Evolutionary conservation across 2,888 invertebrate species (phyloP), one percentile per base, ranked within the genome.

Genomic region (Dastarcus helophoroides): DNA sequence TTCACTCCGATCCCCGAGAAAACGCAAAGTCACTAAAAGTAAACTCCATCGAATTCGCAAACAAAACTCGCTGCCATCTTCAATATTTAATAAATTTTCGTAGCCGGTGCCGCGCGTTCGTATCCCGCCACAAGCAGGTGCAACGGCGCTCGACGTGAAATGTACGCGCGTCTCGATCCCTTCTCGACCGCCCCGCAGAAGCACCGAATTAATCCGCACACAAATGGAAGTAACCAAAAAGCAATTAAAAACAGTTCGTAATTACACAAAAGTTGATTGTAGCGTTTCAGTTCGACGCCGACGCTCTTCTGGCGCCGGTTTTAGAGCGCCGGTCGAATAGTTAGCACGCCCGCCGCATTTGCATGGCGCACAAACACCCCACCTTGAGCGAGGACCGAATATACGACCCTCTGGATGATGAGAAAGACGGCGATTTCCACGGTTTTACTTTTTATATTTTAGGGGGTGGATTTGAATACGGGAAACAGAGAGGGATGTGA

Each of bases 311-410:
- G 60, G 55, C 57, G 58, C 53, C 57, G 55, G 48, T 47, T 46
- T 47, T 46, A 53, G 50, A 53, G 55, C 59, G 59, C 57, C 56
- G 55, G 56, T 54, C 55, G 53, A 50, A 54, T 59, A 60, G 59
- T 60, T 61, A 61, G 59, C 61, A 59, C 61, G 57, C 59, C 57
- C 54, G 59, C 54, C 59, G 53, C 57, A 61, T 61, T 61, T 61
- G 61, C 61, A 61, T 61, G 60, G 58, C 58, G 52, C 52, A 44
- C 51, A 50, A 52, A 48, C 46, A 44, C 47, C 50, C 51, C 52
- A 48, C 51, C 51, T 51, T 46, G 36, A 32, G 42, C 46, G 42
- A 44, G 46, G 44, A 54, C 44, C 42, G 43, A 43, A 47, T 46
- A 49, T 43, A 48, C 42, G 41, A 36, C 46, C 43, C 44, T 31